Evolutionary conservation across 2,113 vertebrate species (phyloP).

Genomic region (Periophthalmus modestus): DNA sequence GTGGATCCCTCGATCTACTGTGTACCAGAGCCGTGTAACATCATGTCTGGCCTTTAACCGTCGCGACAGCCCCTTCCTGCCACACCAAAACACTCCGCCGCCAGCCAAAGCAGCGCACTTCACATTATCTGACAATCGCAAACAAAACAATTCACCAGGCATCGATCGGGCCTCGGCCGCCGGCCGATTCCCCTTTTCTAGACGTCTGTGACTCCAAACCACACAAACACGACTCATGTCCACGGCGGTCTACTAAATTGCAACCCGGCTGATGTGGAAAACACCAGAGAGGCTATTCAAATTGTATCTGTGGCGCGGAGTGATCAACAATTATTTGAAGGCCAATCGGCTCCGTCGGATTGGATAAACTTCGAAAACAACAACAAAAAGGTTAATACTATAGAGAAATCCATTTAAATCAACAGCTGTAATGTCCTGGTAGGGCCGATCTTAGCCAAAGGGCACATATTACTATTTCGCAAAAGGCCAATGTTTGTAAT

Average conservation of each 20-base stretch:
- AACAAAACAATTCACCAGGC: conserved; percentile 74
- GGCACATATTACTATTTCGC: conserved; percentile 69
- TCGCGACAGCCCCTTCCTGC: conserved; percentile 31
- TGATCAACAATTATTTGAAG: conserved; percentile 60
- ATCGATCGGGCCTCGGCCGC: conserved; percentile 11
- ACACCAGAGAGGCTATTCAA: conserved; percentile 63
- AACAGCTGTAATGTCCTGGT: conserved; percentile 52
- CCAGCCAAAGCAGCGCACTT: conserved; percentile 58
- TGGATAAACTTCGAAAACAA: conserved; percentile 43
- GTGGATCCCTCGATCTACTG: conserved; percentile 14
- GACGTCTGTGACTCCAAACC: conserved; percentile 61
- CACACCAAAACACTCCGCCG: background rate
- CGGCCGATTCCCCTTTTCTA: too few species aligned
- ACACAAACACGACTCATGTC: conserved; percentile 70
- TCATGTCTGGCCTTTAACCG: conserved; percentile 60
- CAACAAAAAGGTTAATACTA: conserved; percentile 72
- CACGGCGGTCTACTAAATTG: conserved; percentile 72
- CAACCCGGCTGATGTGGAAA: conserved; percentile 65
- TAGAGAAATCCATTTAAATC: conserved; percentile 70
- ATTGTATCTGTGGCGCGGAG: conserved; percentile 60
- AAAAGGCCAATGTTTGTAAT: conserved; percentile 75
- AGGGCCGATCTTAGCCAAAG: conserved; percentile 51
- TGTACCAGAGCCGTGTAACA: conserved; percentile 58
- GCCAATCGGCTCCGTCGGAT: conserved; percentile 51
- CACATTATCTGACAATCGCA: conserved; percentile 75